Evolutionary conservation across 1,140 invertebrate genomes (phyloP).

Genomic region (Chironomus tepperi): DNA sequence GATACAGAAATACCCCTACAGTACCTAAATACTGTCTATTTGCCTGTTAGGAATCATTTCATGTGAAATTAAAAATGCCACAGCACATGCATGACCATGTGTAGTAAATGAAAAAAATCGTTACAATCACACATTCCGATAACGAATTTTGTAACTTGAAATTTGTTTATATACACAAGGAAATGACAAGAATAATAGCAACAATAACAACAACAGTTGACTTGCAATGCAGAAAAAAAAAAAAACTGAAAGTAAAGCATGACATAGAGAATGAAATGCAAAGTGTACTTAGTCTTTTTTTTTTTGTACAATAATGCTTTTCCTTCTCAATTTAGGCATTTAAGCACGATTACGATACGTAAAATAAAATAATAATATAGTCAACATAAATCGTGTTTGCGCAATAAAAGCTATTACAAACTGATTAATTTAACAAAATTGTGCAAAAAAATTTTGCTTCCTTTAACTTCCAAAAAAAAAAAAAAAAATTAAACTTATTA

Average conservation of each 20-base stretch:
- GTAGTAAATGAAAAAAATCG: too few species aligned
- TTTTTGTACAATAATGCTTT: constrained; percentile 3
- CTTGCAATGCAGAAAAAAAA: neutral
- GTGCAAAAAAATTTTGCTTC: neutral
- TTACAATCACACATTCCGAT: too few species aligned
- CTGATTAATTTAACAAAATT: neutral
- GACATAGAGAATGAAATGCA: neutral
- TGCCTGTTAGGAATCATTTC: too few species aligned
- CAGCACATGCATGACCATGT: too few species aligned
- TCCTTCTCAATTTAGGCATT: neutral
- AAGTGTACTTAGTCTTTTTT: neutral
- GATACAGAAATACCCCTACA: too few species aligned
- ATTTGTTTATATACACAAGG: neutral
- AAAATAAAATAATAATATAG: neutral
- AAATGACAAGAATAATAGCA: neutral
- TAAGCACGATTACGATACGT: neutral
- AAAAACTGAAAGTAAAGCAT: neutral
- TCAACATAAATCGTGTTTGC: neutral
- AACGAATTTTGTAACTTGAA: too few species aligned
- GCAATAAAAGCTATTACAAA: neutral
- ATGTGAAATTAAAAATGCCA: too few species aligned
- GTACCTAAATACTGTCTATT: too few species aligned
- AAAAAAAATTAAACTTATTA: too few species aligned
- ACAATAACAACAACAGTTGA: neutral
- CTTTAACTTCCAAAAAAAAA: too few species aligned